Conservation (phyloP, 1,140 invertebrate genomes). For the Dufourea novaeangliae region DNA sequence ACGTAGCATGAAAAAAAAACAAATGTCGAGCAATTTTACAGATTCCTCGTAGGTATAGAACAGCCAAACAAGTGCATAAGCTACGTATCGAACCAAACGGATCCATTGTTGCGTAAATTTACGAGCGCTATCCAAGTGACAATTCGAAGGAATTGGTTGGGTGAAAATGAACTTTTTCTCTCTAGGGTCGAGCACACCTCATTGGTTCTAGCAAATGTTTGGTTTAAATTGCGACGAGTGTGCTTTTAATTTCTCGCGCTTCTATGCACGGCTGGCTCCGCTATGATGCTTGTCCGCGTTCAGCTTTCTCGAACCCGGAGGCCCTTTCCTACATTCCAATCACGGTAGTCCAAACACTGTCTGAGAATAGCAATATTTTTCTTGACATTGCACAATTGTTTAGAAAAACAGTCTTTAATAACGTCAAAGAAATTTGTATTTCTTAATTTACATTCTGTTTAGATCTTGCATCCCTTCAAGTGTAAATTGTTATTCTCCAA, state of each 20-base stretch:
- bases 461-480: too few species aligned
- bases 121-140: constrained; percentile 22
- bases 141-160: not conserved
- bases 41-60: constrained; percentile 46
- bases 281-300: not conserved
- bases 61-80: constrained; percentile 31
- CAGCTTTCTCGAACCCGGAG: not conserved
- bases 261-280: not conserved
- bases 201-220: constrained; percentile 18
- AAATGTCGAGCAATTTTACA: too few species aligned
- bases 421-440: too few species aligned
- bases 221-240: constrained; percentile 5
- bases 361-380: not conserved
- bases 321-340: not conserved
- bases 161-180: constrained; percentile 14
- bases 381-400: not conserved
- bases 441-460: too few species aligned
- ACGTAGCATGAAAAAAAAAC: too few species aligned
- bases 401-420: not conserved
- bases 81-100: constrained; percentile 13
- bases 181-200: not conserved
- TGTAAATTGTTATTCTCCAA: too few species aligned
- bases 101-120: constrained; percentile 34
- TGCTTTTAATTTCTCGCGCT: constrained; percentile 22
- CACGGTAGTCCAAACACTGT: not conserved